Evolutionary conservation across 1,140 invertebrate species (phyloP), one percentile per base, ranked within the genome.

Genomic region (Liolophura sinensis): DNA sequence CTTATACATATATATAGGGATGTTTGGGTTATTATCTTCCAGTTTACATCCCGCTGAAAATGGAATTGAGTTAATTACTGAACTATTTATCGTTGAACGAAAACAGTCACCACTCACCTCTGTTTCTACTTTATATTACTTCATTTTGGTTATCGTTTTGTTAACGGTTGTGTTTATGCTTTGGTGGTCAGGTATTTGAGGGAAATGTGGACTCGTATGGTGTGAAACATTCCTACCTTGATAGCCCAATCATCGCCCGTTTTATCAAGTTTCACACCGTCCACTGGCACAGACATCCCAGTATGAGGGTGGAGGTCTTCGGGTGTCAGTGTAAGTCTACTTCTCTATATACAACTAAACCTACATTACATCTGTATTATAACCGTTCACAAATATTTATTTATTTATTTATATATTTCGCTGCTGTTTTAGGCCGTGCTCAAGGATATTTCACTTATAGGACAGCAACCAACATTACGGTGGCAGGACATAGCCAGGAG

Each of bases 301-400:
- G 86, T 69, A 84, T 89, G 76, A 71, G 88, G 27, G 80, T 89
- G 0, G 88, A 89, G 73, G 79, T 89, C 60, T 71, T 88, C 47
- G 88, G 88, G 22, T 88, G 88, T 75, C 88, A 89, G 82, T 82
- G 87, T 89, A 79, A 75, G 80, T 80, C 62, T 47, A 24, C n/a
- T n/a, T n/a, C n/a, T n/a, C n/a, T n/a, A n/a, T n/a, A n/a, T n/a
- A n/a, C n/a, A n/a, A n/a, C n/a, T n/a, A n/a, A n/a, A n/a, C n/a
- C n/a, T n/a, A n/a, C n/a, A n/a, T n/a, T n/a, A n/a, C n/a, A n/a
- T n/a, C n/a, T n/a, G n/a, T n/a, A n/a, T n/a, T n/a, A n/a, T n/a
- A n/a, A n/a, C n/a, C n/a, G n/a, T n/a, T n/a, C n/a, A n/a, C n/a
- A n/a, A n/a, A n/a, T n/a, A n/a, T n/a, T n/a, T n/a, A n/a, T n/a